A percentile compares a stretch with the other conserved stretches of the same genome.
Evolutionary conservation across 2,797 vertebrate species (phyloP).

Genomic region (Huso huso): DNA sequence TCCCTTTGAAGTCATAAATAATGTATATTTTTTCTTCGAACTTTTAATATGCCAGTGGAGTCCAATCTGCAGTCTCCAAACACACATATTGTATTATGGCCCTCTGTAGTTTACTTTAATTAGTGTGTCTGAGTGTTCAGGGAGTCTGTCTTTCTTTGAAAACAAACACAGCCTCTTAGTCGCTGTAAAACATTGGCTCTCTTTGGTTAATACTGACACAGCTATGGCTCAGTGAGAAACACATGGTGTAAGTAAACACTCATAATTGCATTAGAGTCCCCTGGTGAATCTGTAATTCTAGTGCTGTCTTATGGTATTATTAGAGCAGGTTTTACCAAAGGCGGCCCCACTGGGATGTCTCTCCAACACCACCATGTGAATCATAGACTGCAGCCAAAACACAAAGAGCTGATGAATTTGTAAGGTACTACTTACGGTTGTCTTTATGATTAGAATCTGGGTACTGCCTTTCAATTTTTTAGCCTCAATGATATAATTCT

Average conservation of each 20-base stretch:
- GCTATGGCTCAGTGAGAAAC: slow-evolving; percentile 84
- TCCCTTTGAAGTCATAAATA: slow-evolving; percentile 88
- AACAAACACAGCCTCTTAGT: slow-evolving; percentile 88
- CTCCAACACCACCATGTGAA: too few species aligned
- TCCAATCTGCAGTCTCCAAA: slow-evolving; percentile 88
- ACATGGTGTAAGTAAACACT: slow-evolving; percentile 98
- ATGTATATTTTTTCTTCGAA: slow-evolving; percentile 92
- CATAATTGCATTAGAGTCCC: slow-evolving; percentile 99
- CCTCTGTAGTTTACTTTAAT: slow-evolving; percentile 92
- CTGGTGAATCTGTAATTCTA: slow-evolving; percentile 85
- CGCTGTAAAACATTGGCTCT: slow-evolving; percentile 76
- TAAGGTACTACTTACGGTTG: too few species aligned
- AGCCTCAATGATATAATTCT: too few species aligned
- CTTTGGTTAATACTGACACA: slow-evolving; percentile 69
- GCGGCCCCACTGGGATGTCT: too few species aligned
- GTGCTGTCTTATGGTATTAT: slow-evolving; percentile 61
- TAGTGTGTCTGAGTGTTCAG: slow-evolving; percentile 90
- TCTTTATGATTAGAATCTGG: too few species aligned
- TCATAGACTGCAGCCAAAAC: too few species aligned
- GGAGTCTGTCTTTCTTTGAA: slow-evolving; percentile 83
- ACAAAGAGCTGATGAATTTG: too few species aligned
- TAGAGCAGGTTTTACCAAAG: slow-evolving; percentile 59
- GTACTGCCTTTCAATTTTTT: too few species aligned
- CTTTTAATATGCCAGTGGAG: slow-evolving; percentile 83
- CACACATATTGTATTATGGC: slow-evolving; percentile 79